These are phyloP conservation scores for Nansenia antarctica DNA, from an alignment of 2,113 vertebrate species.

Conservation along the genomic window DNA sequence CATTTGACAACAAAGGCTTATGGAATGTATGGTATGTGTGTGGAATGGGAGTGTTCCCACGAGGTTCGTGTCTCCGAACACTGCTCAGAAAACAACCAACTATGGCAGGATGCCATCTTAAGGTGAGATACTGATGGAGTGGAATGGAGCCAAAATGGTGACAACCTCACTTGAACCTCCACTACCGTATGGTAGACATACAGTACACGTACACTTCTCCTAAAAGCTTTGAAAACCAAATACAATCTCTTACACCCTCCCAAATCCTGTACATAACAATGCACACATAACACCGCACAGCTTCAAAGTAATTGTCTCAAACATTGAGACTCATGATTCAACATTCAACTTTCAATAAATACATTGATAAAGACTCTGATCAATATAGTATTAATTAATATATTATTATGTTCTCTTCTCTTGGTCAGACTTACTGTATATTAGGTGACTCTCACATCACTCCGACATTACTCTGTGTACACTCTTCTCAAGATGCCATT, in stretches of 20 bases:
- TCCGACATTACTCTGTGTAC: conserved; percentile 19
- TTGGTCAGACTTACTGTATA: neutral
- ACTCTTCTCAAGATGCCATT: conserved; percentile 17
- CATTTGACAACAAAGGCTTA: neutral
- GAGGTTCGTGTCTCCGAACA: neutral
- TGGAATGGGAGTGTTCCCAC: neutral
- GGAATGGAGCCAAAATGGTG: neutral
- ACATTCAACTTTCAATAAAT: conserved; percentile 42
- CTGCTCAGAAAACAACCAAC: neutral
- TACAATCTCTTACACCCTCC: neutral
- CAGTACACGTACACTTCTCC: neutral
- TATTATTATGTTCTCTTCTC: conserved; percentile 6
- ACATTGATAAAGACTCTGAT: conserved; percentile 26
- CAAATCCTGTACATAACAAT: conserved; percentile 1
- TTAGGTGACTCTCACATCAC: too few relatives aligned
- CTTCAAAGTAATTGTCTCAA: neutral
- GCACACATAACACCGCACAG: conserved; percentile 25
- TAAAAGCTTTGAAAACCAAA: neutral
- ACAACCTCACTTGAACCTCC: neutral
- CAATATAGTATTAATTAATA: conserved; percentile 12
- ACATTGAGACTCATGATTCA: neutral
- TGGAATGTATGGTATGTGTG: neutral
- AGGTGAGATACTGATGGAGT: neutral
- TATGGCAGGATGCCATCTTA: neutral
- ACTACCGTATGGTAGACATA: too few relatives aligned